Base-by-base conservation (phyloP, 2,888 invertebrate genomes). In the Allacma fusca region DNA sequence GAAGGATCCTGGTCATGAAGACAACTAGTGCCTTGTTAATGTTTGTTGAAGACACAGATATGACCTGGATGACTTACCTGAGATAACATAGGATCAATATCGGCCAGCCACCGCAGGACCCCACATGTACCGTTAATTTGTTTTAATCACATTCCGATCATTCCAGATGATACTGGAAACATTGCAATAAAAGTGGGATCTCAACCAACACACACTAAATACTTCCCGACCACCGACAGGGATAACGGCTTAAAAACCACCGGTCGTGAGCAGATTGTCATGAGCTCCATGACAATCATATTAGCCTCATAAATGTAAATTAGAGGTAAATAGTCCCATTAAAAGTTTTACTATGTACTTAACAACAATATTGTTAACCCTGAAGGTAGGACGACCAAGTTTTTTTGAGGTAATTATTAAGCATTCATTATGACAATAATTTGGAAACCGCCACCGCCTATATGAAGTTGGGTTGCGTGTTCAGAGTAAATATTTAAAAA, bases 251-350 rank as follows among this genome's bases (percentile, higher is more conserved):
- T 50, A 50, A n/a, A 50, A 50, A 34, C 34, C 34, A 34, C 9
- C 9, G 34, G 34, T 9, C 34, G 34, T 34, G 34, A 34, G 34
- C 34, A 34, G 4, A 34, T 34, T 34, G 34, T 34, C 34, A 34
- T 34, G 4, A 34, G 9, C 34, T 34, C 4, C 34, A 34, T 34
- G 34, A 34, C 34, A 34, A 34, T 34, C 4, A 7, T 34, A 9
- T 34, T 34, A 34, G 4, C 4, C 4, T 34, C 34, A 34, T 9
- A 9, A 7, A 34, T 34, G 50, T 50, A 50, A 50, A 50, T n/a
- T 19, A 50, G n/a, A 50, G 50, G 50, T 50, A 50, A 50, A 50
- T 50, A 16, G 50, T 50, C 50, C 16, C 50, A 50, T 50, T 50
- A 50, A 50, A 19, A n/a, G 16, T n/a, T 50, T 50, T 50, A 50